These are phyloP conservation scores for Eurypyga helias DNA, from an alignment of 2,113 vertebrate genomes.

Conservation along the genomic window DNA sequence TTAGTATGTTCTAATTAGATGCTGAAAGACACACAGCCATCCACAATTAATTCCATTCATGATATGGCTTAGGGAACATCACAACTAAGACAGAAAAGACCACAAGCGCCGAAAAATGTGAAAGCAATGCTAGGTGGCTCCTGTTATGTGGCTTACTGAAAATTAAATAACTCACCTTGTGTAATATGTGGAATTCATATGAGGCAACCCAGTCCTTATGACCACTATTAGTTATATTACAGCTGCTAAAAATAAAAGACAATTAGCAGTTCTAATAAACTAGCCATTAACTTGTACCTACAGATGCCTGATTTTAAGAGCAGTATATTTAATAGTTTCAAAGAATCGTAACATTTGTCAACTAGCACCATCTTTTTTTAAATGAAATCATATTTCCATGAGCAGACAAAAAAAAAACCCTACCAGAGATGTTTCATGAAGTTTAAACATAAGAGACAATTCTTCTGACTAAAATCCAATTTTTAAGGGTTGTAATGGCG, in stretches of 20 bases:
- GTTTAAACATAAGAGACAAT: not conserved
- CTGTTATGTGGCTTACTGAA: not conserved
- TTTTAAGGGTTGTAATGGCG: not conserved
- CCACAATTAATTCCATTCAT: not conserved
- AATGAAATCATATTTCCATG: not conserved
- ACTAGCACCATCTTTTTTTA: not conserved
- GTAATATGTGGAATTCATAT: not conserved
- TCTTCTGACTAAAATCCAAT: not conserved
- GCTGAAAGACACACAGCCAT: not conserved
- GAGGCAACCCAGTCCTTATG: not conserved
- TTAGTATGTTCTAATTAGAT: slow-evolving; percentile 24
- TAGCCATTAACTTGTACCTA: not conserved
- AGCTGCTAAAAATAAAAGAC: not conserved
- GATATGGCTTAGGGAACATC: not conserved
- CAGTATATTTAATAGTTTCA: not conserved
- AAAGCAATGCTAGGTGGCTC: not conserved
- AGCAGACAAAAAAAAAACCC: not conserved
- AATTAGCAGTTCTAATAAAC: not conserved
- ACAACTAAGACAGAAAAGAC: not conserved
- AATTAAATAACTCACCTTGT: not conserved
- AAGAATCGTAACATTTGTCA: not conserved
- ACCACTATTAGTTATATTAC: not conserved
- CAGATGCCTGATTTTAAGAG: not conserved
- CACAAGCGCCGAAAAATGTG: not conserved
- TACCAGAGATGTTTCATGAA: not conserved